A percentile compares a stretch with the other conserved stretches of the same genome.
Evolutionary conservation across 1,140 invertebrate genomes (phyloP).

Genomic region (Drosophila ananassae): DNA sequence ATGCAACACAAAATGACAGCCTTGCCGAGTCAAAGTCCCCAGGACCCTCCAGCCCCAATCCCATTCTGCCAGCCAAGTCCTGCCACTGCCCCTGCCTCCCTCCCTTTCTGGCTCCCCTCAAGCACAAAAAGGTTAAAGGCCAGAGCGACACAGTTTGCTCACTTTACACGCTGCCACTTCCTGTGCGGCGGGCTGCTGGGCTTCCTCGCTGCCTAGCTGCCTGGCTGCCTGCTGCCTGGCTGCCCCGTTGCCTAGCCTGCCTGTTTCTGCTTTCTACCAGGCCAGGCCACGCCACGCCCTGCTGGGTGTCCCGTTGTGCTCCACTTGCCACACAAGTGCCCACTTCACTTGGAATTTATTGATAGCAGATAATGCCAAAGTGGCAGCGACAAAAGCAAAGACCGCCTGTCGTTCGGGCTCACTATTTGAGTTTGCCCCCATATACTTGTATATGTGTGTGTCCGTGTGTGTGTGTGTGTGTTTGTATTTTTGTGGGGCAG

Average conservation of each 20-base stretch:
- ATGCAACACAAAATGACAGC: conserved; percentile 76
- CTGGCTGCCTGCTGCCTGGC: conserved; percentile 25
- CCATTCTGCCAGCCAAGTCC: conserved; percentile 2
- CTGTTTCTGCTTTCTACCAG: conserved; percentile 7
- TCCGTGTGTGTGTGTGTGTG: conserved; percentile 12
- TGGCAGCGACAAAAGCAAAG: conserved; percentile 76
- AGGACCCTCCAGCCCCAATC: conserved; percentile 26
- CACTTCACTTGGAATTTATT: conserved; percentile 83
- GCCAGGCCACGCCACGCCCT: conserved; percentile 12
- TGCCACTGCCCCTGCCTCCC: background rate
- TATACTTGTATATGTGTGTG: conserved; percentile 12
- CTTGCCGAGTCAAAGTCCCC: conserved; percentile 61
- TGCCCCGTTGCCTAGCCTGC: conserved; percentile 10
- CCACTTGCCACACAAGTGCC: conserved; percentile 78
- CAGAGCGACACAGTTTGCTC: conserved; percentile 76
- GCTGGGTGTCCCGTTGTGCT: conserved; percentile 70
- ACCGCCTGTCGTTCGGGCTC: conserved; percentile 30
- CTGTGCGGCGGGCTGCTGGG: conserved; percentile 48
- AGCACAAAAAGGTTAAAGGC: conserved; percentile 73
- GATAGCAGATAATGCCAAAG: conserved; percentile 80
- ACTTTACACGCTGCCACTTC: conserved; percentile 70
- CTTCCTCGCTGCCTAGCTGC: conserved; percentile 10
- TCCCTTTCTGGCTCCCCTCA: background rate
- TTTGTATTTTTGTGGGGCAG: conserved; percentile 37
- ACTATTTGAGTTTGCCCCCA: conserved; percentile 25